phyloP scores from a whole-genome alignment of 1,140 invertebrate genomes.

The Saxidomus purpurata region DNA sequence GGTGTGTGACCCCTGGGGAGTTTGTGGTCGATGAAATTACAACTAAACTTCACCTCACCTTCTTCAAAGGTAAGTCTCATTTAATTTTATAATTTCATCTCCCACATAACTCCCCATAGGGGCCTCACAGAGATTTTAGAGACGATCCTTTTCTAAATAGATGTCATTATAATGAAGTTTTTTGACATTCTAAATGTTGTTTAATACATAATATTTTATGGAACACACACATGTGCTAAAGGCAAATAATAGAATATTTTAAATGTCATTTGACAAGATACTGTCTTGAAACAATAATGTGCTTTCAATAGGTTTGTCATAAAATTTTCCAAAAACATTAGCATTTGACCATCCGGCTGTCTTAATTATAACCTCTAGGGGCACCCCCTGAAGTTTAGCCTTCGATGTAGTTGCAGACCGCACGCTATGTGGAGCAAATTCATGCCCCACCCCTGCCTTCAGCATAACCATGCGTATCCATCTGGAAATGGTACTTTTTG shows the following conservation, averaged over 20 bases:
- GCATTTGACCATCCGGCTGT: slow-evolving; percentile 19
- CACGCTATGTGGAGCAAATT: slow-evolving; percentile 20
- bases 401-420: neutral
- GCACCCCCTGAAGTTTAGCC: neutral
- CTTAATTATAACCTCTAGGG: slow-evolving; percentile 5
- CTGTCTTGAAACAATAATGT: neutral
- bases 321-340: slow-evolving; percentile 6
- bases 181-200: no score
- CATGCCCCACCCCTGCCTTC: neutral
- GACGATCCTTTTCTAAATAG: neutral
- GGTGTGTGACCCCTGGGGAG: neutral
- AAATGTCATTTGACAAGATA: no score
- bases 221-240: no score
- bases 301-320: neutral
- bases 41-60: slow-evolving; percentile 5
- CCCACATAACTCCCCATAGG: neutral
- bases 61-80: neutral
- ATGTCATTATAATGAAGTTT: no score
- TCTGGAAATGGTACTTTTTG: neutral
- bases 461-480: slow-evolving; percentile 21
- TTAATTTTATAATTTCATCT: slow-evolving; percentile 10
- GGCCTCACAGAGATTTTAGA: no score
- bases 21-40: neutral
- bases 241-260: no score
- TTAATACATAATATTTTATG: no score